phyloP scores from a whole-genome alignment of 1,140 invertebrate genomes.

The Coenobita brevimanus region DNA sequence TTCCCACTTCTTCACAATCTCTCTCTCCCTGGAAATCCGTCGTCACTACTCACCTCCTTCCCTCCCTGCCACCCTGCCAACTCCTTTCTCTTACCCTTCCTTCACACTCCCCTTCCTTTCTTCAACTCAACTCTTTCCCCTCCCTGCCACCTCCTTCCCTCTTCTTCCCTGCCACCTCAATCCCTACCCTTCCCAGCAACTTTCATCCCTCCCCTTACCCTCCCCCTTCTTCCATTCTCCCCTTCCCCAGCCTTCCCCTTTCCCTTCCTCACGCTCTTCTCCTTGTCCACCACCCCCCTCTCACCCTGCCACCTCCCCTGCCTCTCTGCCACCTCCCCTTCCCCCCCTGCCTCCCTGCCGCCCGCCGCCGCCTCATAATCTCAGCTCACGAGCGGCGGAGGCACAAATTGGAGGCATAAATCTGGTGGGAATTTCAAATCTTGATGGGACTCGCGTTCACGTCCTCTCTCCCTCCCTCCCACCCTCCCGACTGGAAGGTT shows the following conservation, averaged over 20 bases:
- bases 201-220: background rate
- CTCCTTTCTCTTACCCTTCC: too few relatives aligned
- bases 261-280: background rate
- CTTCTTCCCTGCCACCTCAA: background rate
- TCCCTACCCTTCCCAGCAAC: background rate
- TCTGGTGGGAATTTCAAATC: slow-evolving; percentile 69
- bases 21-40: background rate
- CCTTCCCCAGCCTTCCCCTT: background rate
- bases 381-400: slow-evolving; percentile 49
- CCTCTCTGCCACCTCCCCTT: background rate
- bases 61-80: too few relatives aligned
- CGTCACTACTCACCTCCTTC: too few relatives aligned
- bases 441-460: slow-evolving; percentile 28
- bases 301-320: background rate
- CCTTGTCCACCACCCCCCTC: background rate
- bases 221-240: background rate
- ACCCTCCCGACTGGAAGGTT: background rate
- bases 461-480: background rate
- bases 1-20: background rate
- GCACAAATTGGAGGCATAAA: slow-evolving; percentile 68
- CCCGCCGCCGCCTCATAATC: slow-evolving; percentile 57
- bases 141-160: background rate
- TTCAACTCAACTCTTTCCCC: background rate
- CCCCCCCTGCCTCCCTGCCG: background rate
- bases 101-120: background rate